These are phyloP conservation scores for Ophiodon elongatus DNA, from an alignment of 2,113 vertebrate genomes.

Conservation along the genomic window DNA sequence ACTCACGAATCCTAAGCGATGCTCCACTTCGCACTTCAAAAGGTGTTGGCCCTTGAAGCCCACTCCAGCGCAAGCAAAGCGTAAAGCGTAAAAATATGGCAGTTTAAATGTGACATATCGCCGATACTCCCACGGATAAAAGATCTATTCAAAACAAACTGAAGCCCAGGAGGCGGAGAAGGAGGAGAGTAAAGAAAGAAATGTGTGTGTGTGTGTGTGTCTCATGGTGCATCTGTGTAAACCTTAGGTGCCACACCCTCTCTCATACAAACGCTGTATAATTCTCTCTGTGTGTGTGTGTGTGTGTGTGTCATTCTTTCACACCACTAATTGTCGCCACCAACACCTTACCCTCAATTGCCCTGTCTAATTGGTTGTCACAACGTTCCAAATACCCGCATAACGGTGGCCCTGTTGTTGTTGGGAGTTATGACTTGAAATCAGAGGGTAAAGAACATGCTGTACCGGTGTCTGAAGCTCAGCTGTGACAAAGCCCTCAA, in stretches of 20 bases:
- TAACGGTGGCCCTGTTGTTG: constrained; percentile 48
- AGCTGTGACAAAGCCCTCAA: constrained; percentile 56
- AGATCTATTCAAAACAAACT: constrained; percentile 34
- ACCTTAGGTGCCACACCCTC: constrained; percentile 60
- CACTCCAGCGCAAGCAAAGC: background rate
- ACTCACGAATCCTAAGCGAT: background rate
- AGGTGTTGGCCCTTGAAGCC: background rate
- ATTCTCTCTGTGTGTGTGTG: background rate
- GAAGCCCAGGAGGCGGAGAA: constrained; percentile 21
- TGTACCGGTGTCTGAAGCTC: constrained; percentile 49
- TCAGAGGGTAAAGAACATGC: constrained; percentile 44
- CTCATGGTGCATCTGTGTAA: constrained; percentile 49
- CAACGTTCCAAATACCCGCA: constrained; percentile 32
- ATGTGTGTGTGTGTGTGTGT: constrained; percentile 34
- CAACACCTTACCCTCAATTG: constrained; percentile 65
- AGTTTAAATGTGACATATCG: constrained; percentile 15
- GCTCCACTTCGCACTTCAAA: background rate
- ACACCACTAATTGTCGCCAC: constrained; percentile 34
- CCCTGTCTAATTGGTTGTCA: constrained; percentile 37
- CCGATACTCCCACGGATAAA: constrained; percentile 25
- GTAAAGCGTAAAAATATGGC: background rate
- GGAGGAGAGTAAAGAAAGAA: constrained; percentile 19
- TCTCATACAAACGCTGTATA: constrained; percentile 29
- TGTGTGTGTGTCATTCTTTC: constrained; percentile 7
- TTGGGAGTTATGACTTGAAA: constrained; percentile 54